These are phyloP conservation scores for Agonopterix arenella DNA, from an alignment of 2,888 invertebrate genomes.

Conservation along the genomic window DNA sequence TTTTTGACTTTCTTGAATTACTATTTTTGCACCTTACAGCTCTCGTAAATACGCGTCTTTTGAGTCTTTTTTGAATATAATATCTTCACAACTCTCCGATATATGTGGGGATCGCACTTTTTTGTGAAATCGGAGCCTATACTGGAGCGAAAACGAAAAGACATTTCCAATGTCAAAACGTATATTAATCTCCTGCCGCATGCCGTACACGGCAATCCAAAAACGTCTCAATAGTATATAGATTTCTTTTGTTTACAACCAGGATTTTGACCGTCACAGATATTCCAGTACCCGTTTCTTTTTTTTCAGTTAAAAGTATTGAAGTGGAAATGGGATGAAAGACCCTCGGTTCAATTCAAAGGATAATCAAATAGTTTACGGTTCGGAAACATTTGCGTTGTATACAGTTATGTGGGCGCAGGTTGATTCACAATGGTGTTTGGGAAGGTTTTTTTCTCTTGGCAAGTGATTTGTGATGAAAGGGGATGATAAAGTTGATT, in stretches of 20 bases:
- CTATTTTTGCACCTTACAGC: too few species aligned
- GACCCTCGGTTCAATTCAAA: constrained; percentile 46
- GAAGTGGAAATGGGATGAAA: constrained; percentile 45
- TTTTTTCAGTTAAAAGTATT: constrained; percentile 23
- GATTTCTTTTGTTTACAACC: constrained; percentile 31
- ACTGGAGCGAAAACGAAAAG: too few species aligned
- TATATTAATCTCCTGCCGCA: too few species aligned
- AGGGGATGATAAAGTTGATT: constrained; percentile 11
- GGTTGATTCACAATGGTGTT: constrained; percentile 35
- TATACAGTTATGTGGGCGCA: constrained; percentile 26
- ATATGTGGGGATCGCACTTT: too few species aligned
- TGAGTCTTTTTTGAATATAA: too few species aligned
- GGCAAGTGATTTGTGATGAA: constrained; percentile 40
- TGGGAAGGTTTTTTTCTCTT: constrained; percentile 22
- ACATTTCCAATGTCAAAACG: too few species aligned
- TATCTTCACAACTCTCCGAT: too few species aligned
- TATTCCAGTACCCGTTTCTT: constrained; percentile 32
- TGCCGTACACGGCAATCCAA: too few species aligned
- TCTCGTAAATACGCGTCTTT: too few species aligned
- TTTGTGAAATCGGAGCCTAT: too few species aligned
- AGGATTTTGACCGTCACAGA: constrained; percentile 36
- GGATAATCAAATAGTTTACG: constrained; percentile 59
- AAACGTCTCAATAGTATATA: constrained; percentile 12
- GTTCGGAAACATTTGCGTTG: constrained; percentile 39
- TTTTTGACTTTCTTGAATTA: too few species aligned